phyloP scores from a whole-genome alignment of 2,888 invertebrate genomes.

The Arenicola marina region DNA sequence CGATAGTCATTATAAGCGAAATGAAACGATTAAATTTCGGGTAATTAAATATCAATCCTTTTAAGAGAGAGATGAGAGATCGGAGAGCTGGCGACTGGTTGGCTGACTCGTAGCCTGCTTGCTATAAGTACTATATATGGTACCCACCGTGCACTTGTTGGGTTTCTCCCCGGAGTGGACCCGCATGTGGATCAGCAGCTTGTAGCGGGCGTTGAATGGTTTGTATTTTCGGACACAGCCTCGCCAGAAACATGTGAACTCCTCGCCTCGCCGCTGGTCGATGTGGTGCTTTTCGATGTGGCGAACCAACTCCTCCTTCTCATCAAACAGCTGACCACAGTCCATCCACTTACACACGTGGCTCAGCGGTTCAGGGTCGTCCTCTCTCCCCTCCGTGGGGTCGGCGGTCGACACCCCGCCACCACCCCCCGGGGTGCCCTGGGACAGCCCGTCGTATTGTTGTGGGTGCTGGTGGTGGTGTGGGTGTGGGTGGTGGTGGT shows the following conservation, averaged over 20 bases:
- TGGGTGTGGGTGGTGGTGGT: background rate
- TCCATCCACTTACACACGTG: slow-evolving; percentile 57
- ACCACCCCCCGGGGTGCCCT: no score
- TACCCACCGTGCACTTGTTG: slow-evolving; percentile 60
- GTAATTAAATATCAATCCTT: background rate
- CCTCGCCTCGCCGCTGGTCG: slow-evolving; percentile 59
- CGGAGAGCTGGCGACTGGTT: no score
- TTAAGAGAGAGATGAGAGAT: background rate
- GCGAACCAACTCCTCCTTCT: slow-evolving; percentile 57
- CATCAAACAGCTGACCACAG: slow-evolving; percentile 52
- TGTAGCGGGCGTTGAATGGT: slow-evolving; percentile 61
- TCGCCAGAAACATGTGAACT: slow-evolving; percentile 60
- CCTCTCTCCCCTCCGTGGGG: slow-evolving; percentile 32
- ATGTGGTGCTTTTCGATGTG: slow-evolving; percentile 60
- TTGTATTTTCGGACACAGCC: slow-evolving; percentile 56
- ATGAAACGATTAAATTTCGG: no score
- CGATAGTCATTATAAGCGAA: no score
- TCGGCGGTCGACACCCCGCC: no score
- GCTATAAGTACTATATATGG: background rate
- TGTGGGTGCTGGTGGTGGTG: background rate
- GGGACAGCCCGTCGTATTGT: background rate
- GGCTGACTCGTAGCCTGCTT: no score
- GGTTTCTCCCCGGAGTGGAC: slow-evolving; percentile 61
- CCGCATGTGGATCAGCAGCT: slow-evolving; percentile 60
- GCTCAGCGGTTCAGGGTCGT: slow-evolving; percentile 44